Conservation (phyloP, 2,113 vertebrate species). For the Strigops habroptila region DNA sequence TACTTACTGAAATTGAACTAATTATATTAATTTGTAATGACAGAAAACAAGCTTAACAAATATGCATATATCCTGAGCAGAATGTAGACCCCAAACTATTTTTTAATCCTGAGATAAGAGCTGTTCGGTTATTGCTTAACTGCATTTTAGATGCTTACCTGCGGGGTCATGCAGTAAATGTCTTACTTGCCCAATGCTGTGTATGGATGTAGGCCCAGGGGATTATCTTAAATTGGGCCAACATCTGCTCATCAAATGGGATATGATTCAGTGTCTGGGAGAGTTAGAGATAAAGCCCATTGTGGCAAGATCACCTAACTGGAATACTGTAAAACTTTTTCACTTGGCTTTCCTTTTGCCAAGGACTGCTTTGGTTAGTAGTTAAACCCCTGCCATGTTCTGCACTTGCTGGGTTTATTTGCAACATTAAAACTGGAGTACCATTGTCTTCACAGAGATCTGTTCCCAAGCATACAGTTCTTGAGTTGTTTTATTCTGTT, state of each 20-base stretch:
- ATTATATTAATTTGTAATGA: background rate
- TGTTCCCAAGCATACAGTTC: background rate
- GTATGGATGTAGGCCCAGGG: no score
- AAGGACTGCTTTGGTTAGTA: background rate
- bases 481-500: background rate
- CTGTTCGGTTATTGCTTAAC: background rate
- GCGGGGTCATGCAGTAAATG: background rate
- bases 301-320: background rate
- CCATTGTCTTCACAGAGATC: background rate
- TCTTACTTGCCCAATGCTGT: background rate
- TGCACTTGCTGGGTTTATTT: background rate
- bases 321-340: background rate
- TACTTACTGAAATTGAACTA: background rate
- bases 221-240: background rate
- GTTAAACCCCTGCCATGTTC: background rate
- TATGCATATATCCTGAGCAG: background rate
- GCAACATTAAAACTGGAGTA: background rate
- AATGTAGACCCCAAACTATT: background rate
- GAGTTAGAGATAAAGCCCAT: background rate
- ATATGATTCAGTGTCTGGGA: background rate
- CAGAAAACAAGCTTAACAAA: no score
- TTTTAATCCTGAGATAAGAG: background rate
- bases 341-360: background rate
- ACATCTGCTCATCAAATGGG: background rate
- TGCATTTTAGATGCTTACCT: background rate